Percentiles rank a stretch among this genome's conserved stretches.
Conservation (phyloP, 1,140 invertebrate species). For the Apocrypta bakeri region DNA sequence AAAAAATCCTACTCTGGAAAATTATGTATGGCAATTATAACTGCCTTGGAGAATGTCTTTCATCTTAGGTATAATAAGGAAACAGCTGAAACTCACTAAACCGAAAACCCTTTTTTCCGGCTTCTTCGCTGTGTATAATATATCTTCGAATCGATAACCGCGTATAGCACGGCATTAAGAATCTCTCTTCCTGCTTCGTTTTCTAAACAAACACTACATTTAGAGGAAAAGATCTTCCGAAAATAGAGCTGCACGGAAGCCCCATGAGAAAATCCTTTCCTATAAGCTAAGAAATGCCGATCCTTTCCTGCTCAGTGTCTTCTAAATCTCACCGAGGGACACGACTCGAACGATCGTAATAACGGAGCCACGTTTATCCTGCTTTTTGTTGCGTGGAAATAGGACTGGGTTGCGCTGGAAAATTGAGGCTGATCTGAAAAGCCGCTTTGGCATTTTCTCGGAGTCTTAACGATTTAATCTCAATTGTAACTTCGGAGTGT, state of each 20-base stretch:
- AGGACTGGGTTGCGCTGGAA: background rate
- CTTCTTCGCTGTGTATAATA: background rate
- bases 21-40: no score
- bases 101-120: conserved; percentile 17
- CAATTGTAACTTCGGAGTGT: no score
- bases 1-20: no score
- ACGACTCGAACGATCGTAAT: background rate
- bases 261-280: conserved; percentile 29
- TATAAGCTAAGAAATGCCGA: background rate
- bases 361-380: background rate
- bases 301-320: conserved; percentile 5
- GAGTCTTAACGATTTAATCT: no score
- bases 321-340: background rate
- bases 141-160: no score
- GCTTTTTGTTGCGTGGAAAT: no score
- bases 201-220: background rate
- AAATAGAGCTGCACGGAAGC: conserved; percentile 4
- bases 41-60: no score
- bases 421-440: conserved; percentile 26
- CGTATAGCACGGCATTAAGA: background rate
- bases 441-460: background rate
- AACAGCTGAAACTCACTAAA: background rate
- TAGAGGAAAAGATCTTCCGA: background rate
- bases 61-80: no score
- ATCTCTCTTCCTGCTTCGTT: background rate